Conservation (phyloP, 2,888 invertebrate genomes). For the Archaeoteleia sp. region DNA sequence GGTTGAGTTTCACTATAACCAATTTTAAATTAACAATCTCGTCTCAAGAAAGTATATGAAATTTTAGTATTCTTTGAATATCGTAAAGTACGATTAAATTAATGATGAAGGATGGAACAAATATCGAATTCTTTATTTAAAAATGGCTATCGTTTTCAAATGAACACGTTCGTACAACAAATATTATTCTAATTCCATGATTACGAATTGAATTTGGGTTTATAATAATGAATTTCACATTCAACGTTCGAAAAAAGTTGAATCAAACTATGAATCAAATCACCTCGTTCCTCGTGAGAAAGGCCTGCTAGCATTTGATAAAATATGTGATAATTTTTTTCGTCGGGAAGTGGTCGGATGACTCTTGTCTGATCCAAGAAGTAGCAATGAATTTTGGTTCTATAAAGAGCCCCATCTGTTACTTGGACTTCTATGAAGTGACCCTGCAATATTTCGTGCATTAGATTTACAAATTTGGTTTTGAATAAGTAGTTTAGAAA, state of each 20-base stretch:
- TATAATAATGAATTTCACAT: background rate
- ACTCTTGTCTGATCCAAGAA: constrained; percentile 96
- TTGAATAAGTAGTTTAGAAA: background rate
- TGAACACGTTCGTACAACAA: too few relatives aligned
- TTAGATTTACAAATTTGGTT: background rate
- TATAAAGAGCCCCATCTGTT: constrained; percentile 93
- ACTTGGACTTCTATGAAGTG: constrained; percentile 98
- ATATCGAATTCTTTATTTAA: too few relatives aligned
- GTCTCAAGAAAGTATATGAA: too few relatives aligned
- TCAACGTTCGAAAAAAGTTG: too few relatives aligned
- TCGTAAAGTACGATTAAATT: too few relatives aligned
- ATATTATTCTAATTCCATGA: too few relatives aligned
- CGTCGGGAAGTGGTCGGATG: constrained; percentile 87
- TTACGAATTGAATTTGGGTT: too few relatives aligned
- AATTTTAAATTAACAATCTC: background rate
- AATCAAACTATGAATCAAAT: constrained; percentile 15
- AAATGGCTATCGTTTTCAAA: too few relatives aligned
- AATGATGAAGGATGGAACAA: too few relatives aligned
- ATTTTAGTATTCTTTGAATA: background rate
- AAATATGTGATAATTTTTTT: constrained; percentile 97
- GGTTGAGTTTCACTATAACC: constrained; percentile 83
- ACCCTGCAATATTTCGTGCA: constrained; percentile 78
- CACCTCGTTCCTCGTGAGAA: constrained; percentile 86
- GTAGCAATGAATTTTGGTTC: constrained; percentile 97
- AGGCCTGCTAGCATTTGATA: constrained; percentile 96